A percentile compares a stretch with the other conserved stretches of the same genome.
phyloP scores from a whole-genome alignment of 1,140 invertebrate species.

The Galleria mellonella region DNA sequence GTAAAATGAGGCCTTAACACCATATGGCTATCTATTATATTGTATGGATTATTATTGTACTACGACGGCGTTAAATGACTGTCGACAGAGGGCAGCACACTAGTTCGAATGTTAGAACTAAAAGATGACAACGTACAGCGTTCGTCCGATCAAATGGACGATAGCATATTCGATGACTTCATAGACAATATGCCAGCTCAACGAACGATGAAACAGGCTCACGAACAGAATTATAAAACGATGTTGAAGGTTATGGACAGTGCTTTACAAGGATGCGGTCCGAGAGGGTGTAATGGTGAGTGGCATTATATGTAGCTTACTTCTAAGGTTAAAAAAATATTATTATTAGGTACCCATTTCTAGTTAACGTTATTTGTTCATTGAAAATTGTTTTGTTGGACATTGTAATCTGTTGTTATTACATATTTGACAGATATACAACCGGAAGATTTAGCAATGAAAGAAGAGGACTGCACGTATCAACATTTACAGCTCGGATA shows the following conservation, averaged over 20 bases:
- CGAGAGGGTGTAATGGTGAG: slow-evolving; percentile 31
- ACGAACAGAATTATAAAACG: slow-evolving; percentile 35
- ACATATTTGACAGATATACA: slow-evolving; percentile 25
- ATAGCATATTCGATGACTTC: slow-evolving; percentile 37
- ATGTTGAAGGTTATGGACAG: slow-evolving; percentile 36
- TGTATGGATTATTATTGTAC: not conserved
- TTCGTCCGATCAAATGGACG: slow-evolving; percentile 19
- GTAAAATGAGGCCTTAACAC: no score
- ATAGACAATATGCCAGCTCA: slow-evolving; percentile 29
- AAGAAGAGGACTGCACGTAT: slow-evolving; percentile 45
- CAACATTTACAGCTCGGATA: slow-evolving; percentile 48
- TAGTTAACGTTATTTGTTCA: no score
- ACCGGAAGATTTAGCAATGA: slow-evolving; percentile 33
- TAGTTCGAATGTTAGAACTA: slow-evolving; percentile 29
- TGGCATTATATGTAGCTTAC: no score
- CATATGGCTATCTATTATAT: no score
- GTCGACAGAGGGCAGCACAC: slow-evolving; percentile 27
- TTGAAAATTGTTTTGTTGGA: no score
- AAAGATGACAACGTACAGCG: slow-evolving; percentile 24
- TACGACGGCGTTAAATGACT: no score
- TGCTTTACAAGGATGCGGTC: slow-evolving; percentile 32
- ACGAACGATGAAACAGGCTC: slow-evolving; percentile 19
- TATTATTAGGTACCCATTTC: no score
- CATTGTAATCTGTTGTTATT: no score
- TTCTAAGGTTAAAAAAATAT: no score